Percentiles rank a stretch among this genome's conserved stretches.
These are phyloP conservation scores for Labeo rohita DNA, from an alignment of 2,113 vertebrate genomes.

Conservation along the genomic window DNA sequence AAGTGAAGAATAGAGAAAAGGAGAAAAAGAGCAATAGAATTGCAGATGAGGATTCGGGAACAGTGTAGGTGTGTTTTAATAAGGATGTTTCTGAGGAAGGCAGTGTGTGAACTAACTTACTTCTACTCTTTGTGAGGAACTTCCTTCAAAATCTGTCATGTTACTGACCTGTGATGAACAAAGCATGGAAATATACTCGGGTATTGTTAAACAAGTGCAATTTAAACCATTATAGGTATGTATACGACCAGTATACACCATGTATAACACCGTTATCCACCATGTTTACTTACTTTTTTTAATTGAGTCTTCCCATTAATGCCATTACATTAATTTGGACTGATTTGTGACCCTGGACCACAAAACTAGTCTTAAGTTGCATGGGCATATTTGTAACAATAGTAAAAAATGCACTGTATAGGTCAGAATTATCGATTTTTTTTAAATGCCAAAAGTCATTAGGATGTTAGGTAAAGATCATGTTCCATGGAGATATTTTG, in stretches of 20 bases:
- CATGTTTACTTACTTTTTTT: too few relatives aligned
- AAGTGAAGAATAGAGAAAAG: not conserved
- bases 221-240: not conserved
- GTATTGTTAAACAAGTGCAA: not conserved
- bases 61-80: conserved; percentile 31
- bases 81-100: not conserved
- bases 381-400: too few relatives aligned
- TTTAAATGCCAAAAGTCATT: too few relatives aligned
- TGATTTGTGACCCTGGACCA: too few relatives aligned
- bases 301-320: too few relatives aligned
- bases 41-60: conserved; percentile 19
- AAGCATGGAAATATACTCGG: not conserved
- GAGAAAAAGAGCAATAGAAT: conserved; percentile 28
- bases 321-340: too few relatives aligned
- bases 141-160: not conserved
- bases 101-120: not conserved
- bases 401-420: too few relatives aligned
- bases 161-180: not conserved
- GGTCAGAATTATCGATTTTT: too few relatives aligned
- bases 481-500: too few relatives aligned
- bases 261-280: too few relatives aligned
- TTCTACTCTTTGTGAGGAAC: not conserved
- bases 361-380: too few relatives aligned
- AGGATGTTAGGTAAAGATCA: too few relatives aligned
- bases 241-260: not conserved